Base-by-base conservation (phyloP, 1,140 invertebrate species). In the Eueides isabella region DNA sequence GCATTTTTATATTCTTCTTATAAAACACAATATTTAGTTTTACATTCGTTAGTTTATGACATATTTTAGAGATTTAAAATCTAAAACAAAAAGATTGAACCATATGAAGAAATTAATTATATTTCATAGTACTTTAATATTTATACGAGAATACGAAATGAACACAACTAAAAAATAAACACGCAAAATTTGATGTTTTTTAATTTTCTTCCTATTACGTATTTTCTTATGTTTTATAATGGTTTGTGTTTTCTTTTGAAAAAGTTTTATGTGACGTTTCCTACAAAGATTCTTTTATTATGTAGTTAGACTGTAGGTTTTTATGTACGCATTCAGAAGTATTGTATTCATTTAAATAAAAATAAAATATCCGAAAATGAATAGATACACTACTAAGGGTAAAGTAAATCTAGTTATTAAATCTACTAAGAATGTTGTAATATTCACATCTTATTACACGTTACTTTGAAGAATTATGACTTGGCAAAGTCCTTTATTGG, bases 401-500 rank as follows among this genome's bases (percentile, higher is more conserved):
- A 55, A 70, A 73, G 79, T 81, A 76, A 80, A 83, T 74, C 75
- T 78, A 75, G 71, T 75, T 61, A 75, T 74, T 70, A 80, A 87
- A 90, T 91, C 88, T 92, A 86, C 83, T 82, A 88, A 89, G 88
- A 91, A 90, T 89, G 83, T 83, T 83, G 83, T 90, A 90, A 92
- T 86, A 91, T 91, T 88, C 89, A 87, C 88, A 91, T 91, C 90
- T 93, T 88, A 93, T 93, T 93, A 93, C 86, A 89, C 88, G 90
- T 90, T 87, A 93, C 91, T 92, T 91, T 91, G 87, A 89, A 92
- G 91, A 93, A 93, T 93, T 93, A 93, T 93, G 91, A 93, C 89
- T 93, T 92, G 91, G 89, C 90, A 91, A 90, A 91, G 90, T 90
- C 91, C 91, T 91, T 93, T 93, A 93, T 93, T 93, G 91, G 91